Conservation (phyloP, 1,140 invertebrate genomes). For the Zaprionus kolodkinae region DNA sequence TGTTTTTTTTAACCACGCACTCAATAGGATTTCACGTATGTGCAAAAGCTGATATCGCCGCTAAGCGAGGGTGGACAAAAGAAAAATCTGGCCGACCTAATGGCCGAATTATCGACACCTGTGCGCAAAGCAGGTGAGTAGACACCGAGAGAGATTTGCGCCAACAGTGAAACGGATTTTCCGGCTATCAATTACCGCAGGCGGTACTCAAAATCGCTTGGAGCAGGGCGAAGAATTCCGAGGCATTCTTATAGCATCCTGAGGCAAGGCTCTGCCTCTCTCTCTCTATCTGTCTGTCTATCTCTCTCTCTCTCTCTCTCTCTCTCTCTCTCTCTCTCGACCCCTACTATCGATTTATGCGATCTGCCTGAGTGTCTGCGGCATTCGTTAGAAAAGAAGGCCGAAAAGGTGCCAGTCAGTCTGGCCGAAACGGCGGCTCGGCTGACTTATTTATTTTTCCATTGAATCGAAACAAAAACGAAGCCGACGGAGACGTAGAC, state of each 20-base stretch:
- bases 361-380: constrained; percentile 4
- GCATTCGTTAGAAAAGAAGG: constrained; percentile 48
- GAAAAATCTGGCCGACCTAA: constrained; percentile 89
- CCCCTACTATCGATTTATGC: background rate
- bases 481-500: constrained; percentile 34
- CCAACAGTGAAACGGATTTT: constrained; percentile 26
- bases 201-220: constrained; percentile 22
- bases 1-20: constrained; percentile 12
- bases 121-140: constrained; percentile 77
- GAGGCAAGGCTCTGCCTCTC: background rate
- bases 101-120: constrained; percentile 88
- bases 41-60: constrained; percentile 92
- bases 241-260: constrained; percentile 29
- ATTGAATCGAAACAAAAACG: constrained; percentile 53
- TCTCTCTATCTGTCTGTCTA: background rate
- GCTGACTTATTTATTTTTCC: constrained; percentile 78
- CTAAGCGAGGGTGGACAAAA: constrained; percentile 89
- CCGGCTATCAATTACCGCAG: constrained; percentile 61
- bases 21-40: constrained; percentile 87
- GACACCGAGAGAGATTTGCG: background rate
- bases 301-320: background rate
- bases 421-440: constrained; percentile 54
- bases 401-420: constrained; percentile 81
- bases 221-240: background rate
- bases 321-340: background rate